Evolutionary conservation across 2,888 invertebrate species (phyloP), one percentile per base, ranked within the genome.

Genomic region (Eupeodes luniger): DNA sequence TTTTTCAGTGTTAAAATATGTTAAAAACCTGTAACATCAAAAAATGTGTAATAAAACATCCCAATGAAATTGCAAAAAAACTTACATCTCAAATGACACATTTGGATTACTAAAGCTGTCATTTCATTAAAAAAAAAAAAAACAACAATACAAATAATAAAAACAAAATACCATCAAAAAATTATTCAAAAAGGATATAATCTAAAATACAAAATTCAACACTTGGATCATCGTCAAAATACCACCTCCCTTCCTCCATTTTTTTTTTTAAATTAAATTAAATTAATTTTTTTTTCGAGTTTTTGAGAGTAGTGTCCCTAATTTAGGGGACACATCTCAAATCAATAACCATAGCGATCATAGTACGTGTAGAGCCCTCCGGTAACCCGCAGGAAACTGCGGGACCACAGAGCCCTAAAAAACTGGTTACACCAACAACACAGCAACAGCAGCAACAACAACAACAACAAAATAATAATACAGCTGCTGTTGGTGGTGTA

Each of bases 351-450:
- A 90, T 91, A 90, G 91, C 91, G 90, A 91, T 91, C 90, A 91
- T 91, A 91, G 91, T 91, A 90, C 91, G 91, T 89, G 91, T 91
- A 86, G 91, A 91, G 89, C 90, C 91, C 90, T 91, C 91, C 90
- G 91, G 90, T 89, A 90, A 90, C 91, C 91, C 91, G 90, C 91
- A 91, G 90, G 91, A 91, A 90, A 90, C 91, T 91, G 91, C 91
- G 91, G 91, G 90, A 86, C 90, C 90, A 89, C 87, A 90, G 88
- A 90, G 90, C 80, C 90, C 90, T 47, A 90, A 90, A 90, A 90
- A 90, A 75, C 84, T 89, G 88, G 89, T 90, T 69, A 87, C 89
- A 40, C 87, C 89, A 74, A 75, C 84, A 53, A 78, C 89, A 61
- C 86, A 89, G 64, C 85, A 83, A 59, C 62, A 67, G 47, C 89